These are phyloP conservation scores for Ptilodon capucinus DNA, from an alignment of 2,888 invertebrate species.

Conservation along the genomic window DNA sequence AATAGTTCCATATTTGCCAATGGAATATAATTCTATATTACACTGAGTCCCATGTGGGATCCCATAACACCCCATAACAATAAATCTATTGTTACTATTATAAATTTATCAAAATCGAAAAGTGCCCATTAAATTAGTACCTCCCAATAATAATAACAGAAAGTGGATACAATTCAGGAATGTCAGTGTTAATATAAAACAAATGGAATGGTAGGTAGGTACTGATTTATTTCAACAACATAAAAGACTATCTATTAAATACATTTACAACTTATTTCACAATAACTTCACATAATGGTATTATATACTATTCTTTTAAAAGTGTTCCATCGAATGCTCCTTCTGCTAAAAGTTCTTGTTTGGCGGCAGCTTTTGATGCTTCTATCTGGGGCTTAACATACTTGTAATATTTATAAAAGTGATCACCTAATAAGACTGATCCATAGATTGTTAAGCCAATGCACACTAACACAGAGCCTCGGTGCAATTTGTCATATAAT, in stretches of 20 bases:
- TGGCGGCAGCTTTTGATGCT: conserved; percentile 58
- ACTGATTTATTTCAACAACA: conserved; percentile 38
- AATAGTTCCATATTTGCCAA: too few species aligned
- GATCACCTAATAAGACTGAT: conserved; percentile 54
- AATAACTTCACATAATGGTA: conserved; percentile 12
- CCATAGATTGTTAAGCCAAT: conserved; percentile 68
- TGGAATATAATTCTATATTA: too few species aligned
- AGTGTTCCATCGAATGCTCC: conserved; percentile 68
- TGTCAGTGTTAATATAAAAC: background rate
- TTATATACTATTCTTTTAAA: conserved; percentile 32
- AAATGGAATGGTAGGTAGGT: background rate
- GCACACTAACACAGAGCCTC: conserved; percentile 69
- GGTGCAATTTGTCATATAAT: conserved; percentile 75
- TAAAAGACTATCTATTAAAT: conserved; percentile 22
- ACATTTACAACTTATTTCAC: conserved; percentile 40
- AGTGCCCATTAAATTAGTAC: too few species aligned
- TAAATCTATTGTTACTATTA: too few species aligned
- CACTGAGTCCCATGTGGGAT: too few species aligned
- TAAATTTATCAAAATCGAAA: too few species aligned
- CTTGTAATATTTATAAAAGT: conserved; percentile 67
- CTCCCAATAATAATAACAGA: too few species aligned
- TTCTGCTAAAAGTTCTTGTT: conserved; percentile 74
- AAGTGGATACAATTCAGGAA: too few species aligned
- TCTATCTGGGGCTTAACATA: conserved; percentile 69
- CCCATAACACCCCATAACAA: too few species aligned